Evolutionary conservation across 2,888 invertebrate species (phyloP).

Genomic region (Dioctria linearis): DNA sequence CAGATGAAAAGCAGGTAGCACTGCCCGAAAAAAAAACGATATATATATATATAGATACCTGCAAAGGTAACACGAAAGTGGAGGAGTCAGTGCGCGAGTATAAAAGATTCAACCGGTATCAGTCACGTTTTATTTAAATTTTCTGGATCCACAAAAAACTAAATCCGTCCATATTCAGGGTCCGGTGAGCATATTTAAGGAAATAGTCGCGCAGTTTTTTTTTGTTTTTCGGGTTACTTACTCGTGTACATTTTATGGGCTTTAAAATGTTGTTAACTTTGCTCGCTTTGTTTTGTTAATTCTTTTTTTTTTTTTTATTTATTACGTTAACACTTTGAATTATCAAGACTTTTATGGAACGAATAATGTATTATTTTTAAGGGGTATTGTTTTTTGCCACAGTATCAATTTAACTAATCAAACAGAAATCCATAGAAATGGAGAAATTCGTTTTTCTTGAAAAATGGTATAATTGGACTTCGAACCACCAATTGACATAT

Average conservation of each 20-base stretch:
- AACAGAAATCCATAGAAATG: no score
- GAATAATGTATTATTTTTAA: background rate
- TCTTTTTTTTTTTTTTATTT: slow-evolving; percentile 7
- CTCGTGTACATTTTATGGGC: background rate
- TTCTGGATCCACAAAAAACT: slow-evolving; percentile 52
- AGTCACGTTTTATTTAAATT: slow-evolving; percentile 57
- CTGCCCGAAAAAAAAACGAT: slow-evolving; percentile 4
- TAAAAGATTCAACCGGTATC: slow-evolving; percentile 43
- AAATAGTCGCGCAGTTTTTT: slow-evolving; percentile 35
- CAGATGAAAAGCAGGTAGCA: slow-evolving; percentile 38
- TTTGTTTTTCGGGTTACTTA: slow-evolving; percentile 9
- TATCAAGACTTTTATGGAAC: slow-evolving; percentile 21
- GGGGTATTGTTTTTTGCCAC: no score
- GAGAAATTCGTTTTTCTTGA: no score
- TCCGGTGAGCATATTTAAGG: slow-evolving; percentile 1
- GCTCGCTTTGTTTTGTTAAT: background rate
- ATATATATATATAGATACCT: background rate
- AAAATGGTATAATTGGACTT: no score
- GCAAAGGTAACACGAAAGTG: slow-evolving; percentile 14
- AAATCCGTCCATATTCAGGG: slow-evolving; percentile 52
- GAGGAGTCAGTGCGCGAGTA: slow-evolving; percentile 47
- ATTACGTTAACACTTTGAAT: slow-evolving; percentile 30
- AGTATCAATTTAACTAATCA: no score
- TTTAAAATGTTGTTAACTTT: background rate
- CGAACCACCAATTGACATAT: no score